Evolutionary conservation across 2,113 vertebrate genomes (phyloP).

Genomic region (Perca fluviatilis): DNA sequence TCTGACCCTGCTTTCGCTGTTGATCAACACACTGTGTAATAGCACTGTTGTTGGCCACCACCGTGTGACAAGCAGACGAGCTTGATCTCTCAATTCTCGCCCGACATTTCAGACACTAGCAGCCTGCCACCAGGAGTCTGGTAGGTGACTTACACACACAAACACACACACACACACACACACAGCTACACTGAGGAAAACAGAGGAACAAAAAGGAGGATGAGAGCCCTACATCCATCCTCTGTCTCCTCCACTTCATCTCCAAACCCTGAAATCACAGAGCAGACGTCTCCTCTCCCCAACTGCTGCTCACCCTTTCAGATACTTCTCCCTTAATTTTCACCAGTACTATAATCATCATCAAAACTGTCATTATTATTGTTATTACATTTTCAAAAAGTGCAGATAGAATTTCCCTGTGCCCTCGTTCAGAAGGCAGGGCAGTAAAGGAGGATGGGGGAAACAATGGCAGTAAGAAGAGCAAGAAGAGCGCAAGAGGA

Average conservation of each 20-base stretch:
- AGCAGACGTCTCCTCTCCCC: conserved; percentile 67
- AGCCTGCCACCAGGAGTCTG: conserved; percentile 55
- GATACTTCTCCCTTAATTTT: conserved; percentile 75
- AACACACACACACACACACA: background rate
- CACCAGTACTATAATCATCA: conserved; percentile 68
- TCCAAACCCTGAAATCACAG: conserved; percentile 66
- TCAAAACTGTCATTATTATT: conserved; percentile 72
- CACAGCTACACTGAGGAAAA: background rate
- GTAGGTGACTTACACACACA: conserved; percentile 27
- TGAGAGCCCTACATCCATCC: conserved; percentile 78
- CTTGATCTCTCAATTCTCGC: conserved; percentile 46
- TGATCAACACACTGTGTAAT: conserved; percentile 40
- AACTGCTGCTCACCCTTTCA: conserved; percentile 69
- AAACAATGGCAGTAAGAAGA: conserved; percentile 82
- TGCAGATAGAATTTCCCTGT: conserved; percentile 79
- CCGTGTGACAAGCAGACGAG: conserved; percentile 45
- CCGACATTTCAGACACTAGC: conserved; percentile 60
- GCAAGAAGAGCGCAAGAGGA: conserved; percentile 71
- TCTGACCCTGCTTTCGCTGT: background rate
- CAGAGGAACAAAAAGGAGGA: conserved; percentile 57
- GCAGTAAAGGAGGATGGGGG: conserved; percentile 74
- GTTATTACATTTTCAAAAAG: conserved; percentile 83
- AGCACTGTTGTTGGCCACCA: conserved; percentile 22
- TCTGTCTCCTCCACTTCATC: conserved; percentile 72
- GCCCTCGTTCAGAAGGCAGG: conserved; percentile 69